phyloP scores from a whole-genome alignment of 2,888 invertebrate genomes.

The Euclidia mi region DNA sequence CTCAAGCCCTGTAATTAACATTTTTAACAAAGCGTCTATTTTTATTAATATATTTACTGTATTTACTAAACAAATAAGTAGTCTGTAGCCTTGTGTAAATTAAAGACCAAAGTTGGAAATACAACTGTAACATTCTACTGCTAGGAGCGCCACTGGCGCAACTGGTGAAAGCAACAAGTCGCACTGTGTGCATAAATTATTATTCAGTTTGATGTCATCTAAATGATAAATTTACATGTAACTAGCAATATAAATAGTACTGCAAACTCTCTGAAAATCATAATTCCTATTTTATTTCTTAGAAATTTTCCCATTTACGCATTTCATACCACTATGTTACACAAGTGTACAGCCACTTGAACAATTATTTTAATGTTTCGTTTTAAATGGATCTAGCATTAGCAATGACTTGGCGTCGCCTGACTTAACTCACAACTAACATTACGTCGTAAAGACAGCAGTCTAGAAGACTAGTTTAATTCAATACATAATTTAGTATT shows the following conservation, averaged over 20 bases:
- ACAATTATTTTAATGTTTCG: conserved; percentile 7
- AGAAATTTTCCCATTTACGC: too few species aligned
- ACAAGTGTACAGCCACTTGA: neutral
- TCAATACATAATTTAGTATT: conserved; percentile 27
- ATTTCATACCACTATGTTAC: neutral
- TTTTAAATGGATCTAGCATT: neutral
- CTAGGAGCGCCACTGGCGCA: too few species aligned
- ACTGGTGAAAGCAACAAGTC: too few species aligned
- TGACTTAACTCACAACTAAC: conserved; percentile 44
- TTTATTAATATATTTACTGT: conserved; percentile 24
- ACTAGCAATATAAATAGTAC: too few species aligned
- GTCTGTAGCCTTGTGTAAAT: conserved; percentile 2
- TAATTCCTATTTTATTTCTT: too few species aligned
- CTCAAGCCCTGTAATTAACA: conserved; percentile 52
- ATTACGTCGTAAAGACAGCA: conserved; percentile 37
- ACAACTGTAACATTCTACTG: too few species aligned
- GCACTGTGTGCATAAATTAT: too few species aligned
- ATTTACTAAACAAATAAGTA: conserved; percentile 8
- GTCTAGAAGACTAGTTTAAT: conserved; percentile 44
- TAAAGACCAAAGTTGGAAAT: neutral
- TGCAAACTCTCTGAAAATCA: too few species aligned
- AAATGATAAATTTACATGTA: too few species aligned
- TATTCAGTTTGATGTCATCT: too few species aligned
- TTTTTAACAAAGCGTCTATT: conserved; percentile 47
- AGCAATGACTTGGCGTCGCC: conserved; percentile 4